Evolutionary conservation across 2,797 vertebrate species (phyloP).

Genomic region (Pantherophis alleghaniensis): DNA sequence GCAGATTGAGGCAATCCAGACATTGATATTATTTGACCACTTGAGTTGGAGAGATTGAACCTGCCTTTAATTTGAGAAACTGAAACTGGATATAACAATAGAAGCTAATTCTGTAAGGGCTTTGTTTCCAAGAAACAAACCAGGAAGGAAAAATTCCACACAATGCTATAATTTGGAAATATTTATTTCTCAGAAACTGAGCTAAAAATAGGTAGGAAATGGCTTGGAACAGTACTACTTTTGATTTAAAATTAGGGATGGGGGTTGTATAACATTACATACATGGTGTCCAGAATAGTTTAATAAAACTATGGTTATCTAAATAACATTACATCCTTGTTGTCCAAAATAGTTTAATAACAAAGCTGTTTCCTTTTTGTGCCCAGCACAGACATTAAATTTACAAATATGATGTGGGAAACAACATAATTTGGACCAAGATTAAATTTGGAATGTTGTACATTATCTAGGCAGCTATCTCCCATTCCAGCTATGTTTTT

Average conservation of each 20-base stretch:
- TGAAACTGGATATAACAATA: not conserved
- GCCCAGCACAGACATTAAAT: not conserved
- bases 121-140: slow-evolving; percentile 6
- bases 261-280: not conserved
- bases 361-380: not conserved
- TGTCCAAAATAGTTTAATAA: slow-evolving; percentile 1
- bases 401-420: not conserved
- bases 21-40: not conserved
- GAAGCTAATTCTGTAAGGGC: not conserved
- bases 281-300: not conserved
- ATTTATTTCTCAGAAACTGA: slow-evolving; percentile 10
- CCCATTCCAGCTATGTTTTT: not conserved
- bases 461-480: not conserved
- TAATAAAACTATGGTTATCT: not conserved
- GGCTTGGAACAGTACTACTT: not conserved
- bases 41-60: not conserved
- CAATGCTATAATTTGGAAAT: not conserved
- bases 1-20: not conserved
- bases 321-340: not conserved
- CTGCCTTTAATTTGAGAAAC: not conserved
- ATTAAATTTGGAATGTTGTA: not conserved
- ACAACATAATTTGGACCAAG: not conserved
- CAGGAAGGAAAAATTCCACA: slow-evolving; percentile 4
- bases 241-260: not conserved
- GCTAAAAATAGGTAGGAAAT: not conserved